Evolutionary conservation across 2,888 invertebrate genomes (phyloP).

Genomic region (Oscheius onirici): DNA sequence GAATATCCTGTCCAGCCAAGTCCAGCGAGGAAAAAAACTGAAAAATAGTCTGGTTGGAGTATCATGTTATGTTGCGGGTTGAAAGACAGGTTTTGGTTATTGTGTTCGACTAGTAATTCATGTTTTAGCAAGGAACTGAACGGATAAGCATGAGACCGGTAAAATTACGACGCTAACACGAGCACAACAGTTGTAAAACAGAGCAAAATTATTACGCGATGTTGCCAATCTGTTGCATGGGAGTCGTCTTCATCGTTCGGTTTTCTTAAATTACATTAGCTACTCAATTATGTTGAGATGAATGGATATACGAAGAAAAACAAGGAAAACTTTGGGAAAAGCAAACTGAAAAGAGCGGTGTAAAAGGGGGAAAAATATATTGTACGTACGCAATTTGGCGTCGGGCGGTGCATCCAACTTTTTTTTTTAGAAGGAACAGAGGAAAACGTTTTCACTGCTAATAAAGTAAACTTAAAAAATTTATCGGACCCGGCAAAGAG

Average conservation of each 20-base stretch:
- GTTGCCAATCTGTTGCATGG: conserved; percentile 12
- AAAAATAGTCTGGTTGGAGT: not conserved
- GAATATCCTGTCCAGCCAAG: conserved; percentile 21
- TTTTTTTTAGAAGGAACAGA: not conserved
- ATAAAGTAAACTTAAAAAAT: not conserved
- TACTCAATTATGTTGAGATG: not conserved
- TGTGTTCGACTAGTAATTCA: not conserved
- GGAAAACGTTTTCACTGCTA: too few relatives aligned
- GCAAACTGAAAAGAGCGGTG: not conserved
- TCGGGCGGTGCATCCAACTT: conserved; percentile 3
- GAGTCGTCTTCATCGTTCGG: conserved; percentile 27
- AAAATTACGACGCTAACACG: not conserved
- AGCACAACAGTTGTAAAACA: conserved; percentile 10
- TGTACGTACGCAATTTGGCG: not conserved
- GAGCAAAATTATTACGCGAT: conserved; percentile 20
- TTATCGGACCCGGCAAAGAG: conserved; percentile 25
- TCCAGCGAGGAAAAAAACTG: conserved; percentile 21
- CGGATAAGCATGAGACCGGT: not conserved
- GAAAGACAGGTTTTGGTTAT: not conserved
- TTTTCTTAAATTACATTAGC: not conserved
- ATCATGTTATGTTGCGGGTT: not conserved
- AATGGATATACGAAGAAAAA: not conserved
- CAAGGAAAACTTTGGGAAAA: not conserved
- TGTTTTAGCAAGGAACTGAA: conserved; percentile 13
- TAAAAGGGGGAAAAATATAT: not conserved